Conservation (phyloP, 1,140 invertebrate species). For the Bemisia tabaci region DNA sequence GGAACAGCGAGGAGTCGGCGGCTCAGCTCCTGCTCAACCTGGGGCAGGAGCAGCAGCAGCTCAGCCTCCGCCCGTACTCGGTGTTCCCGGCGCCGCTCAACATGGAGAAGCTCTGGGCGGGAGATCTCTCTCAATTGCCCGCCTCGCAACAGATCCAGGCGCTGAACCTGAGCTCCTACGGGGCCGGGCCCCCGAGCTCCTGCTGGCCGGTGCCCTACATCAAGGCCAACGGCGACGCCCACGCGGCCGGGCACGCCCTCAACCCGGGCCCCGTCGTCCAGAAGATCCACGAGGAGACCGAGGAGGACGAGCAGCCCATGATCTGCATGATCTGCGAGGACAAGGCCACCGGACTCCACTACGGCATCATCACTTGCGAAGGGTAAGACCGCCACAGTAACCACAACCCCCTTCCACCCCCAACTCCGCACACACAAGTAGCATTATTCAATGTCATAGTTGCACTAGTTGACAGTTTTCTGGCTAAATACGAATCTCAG, state of each 20-base stretch:
- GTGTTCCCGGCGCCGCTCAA: conserved; percentile 50
- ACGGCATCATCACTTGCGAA: conserved; percentile 95
- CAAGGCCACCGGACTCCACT: conserved; percentile 91
- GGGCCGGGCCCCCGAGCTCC: conserved; percentile 25
- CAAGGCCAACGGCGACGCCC: conserved; percentile 31
- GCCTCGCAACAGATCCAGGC: conserved; percentile 61
- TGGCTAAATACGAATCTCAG: neutral
- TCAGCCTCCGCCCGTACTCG: too few relatives aligned
- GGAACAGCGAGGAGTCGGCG: conserved; percentile 55
- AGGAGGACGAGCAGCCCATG: conserved; percentile 85
- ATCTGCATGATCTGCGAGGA: conserved; percentile 98
- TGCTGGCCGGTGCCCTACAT: conserved; percentile 23
- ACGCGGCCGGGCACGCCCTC: conserved; percentile 12
- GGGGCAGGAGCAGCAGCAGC: conserved; percentile 56
- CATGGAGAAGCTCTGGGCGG: conserved; percentile 82
- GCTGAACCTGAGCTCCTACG: conserved; percentile 53
- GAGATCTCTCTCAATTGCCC: conserved; percentile 65
- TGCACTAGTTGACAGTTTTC: neutral
- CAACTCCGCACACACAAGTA: too few relatives aligned
- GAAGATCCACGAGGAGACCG: conserved; percentile 36
- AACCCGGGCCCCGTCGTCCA: conserved; percentile 11
- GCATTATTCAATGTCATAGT: neutral
- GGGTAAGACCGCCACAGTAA: too few relatives aligned
- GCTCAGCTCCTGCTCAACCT: conserved; percentile 68
- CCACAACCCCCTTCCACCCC: too few relatives aligned